A percentile compares a stretch with the other conserved stretches of the same genome.
These are phyloP conservation scores for Bombus polaris DNA, from an alignment of 1,140 invertebrate genomes.

Conservation along the genomic window DNA sequence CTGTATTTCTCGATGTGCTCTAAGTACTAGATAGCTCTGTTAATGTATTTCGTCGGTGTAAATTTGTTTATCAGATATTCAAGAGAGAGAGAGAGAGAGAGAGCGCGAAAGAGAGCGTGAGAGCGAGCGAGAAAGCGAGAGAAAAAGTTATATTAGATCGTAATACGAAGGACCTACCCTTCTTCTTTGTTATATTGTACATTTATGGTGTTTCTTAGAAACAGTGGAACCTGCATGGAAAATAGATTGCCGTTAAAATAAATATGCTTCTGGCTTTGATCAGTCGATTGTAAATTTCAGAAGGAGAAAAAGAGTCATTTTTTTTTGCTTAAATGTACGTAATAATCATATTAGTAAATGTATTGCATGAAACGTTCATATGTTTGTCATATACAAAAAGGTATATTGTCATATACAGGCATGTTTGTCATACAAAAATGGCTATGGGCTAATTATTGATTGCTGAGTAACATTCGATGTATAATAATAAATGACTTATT, in stretches of 20 bases:
- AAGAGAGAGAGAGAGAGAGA: neutral
- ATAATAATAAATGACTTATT: conserved; percentile 19
- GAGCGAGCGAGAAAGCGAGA: neutral
- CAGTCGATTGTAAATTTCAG: conserved; percentile 32
- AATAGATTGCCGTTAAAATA: conserved; percentile 61
- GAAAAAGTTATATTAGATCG: conserved; percentile 14
- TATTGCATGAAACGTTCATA: conserved; percentile 42
- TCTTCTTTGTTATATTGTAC: conserved; percentile 55
- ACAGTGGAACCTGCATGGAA: conserved; percentile 61
- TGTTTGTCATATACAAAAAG: conserved; percentile 33
- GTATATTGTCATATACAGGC: conserved; percentile 7
- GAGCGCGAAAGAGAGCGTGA: neutral
- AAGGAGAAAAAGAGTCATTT: neutral
- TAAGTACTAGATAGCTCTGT: conserved; percentile 58
- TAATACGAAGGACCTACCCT: conserved; percentile 39
- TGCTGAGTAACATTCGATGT: conserved; percentile 22
- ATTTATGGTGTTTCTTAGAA: conserved; percentile 61
- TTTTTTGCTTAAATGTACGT: conserved; percentile 42
- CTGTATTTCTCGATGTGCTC: conserved; percentile 62
- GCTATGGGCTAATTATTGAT: conserved; percentile 35
- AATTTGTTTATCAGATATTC: conserved; percentile 53
- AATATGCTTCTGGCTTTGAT: conserved; percentile 60
- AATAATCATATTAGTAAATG: conserved; percentile 47
- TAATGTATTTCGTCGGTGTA: conserved; percentile 58
- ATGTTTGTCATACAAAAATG: conserved; percentile 9